These are phyloP conservation scores for Lipotes vexillifer DNA, from an alignment of 2,113 vertebrate genomes.

Conservation along the genomic window DNA sequence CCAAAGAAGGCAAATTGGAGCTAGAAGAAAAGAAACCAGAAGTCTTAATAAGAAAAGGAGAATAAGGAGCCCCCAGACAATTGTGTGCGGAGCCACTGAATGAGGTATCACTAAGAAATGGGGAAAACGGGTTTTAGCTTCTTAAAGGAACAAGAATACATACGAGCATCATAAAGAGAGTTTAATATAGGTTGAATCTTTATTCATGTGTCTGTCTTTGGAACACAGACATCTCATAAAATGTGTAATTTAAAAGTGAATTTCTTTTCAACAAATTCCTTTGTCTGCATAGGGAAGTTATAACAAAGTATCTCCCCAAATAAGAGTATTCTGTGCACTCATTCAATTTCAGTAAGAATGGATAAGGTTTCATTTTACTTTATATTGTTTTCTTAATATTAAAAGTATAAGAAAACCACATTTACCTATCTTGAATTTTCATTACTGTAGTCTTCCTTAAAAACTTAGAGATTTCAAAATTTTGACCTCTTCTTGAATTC, in stretches of 20 bases:
- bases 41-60: neutral
- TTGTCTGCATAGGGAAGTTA: neutral
- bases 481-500: conserved; percentile 6
- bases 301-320: conserved; percentile 14
- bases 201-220: neutral
- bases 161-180: neutral
- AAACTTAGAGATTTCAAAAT: neutral
- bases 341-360: neutral
- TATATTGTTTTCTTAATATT: neutral
- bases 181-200: neutral
- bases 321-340: neutral
- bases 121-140: neutral
- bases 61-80: neutral
- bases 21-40: neutral
- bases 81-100: neutral
- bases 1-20: neutral
- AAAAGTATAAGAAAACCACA: neutral
- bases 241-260: neutral
- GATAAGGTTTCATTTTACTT: neutral
- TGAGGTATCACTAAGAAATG: neutral
- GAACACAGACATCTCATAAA: neutral
- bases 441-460: neutral
- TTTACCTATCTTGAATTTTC: conserved; percentile 36
- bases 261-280: neutral
- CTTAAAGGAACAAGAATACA: neutral